Conservation (phyloP, 2,888 invertebrate species). For the Helleia helle region DNA sequence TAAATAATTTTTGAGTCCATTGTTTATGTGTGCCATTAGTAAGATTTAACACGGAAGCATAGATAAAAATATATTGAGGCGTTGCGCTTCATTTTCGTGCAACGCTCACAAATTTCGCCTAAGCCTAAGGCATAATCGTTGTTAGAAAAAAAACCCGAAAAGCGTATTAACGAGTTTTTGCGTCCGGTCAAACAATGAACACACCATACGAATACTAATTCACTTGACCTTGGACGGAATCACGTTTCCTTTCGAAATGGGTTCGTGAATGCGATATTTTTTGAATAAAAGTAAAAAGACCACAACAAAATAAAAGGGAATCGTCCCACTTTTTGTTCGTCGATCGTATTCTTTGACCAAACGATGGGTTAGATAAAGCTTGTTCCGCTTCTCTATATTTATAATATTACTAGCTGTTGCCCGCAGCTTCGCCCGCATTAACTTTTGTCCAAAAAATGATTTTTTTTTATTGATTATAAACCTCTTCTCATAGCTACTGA, state of each 20-base stretch:
- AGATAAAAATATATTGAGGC: too few relatives aligned
- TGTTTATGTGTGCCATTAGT: too few relatives aligned
- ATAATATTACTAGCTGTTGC: too few relatives aligned
- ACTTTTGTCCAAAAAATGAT: too few relatives aligned
- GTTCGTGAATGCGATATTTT: slow-evolving; percentile 71
- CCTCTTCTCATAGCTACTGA: too few relatives aligned
- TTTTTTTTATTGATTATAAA: too few relatives aligned
- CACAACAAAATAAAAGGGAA: slow-evolving; percentile 62
- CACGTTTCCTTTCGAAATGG: slow-evolving; percentile 74
- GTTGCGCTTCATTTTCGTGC: not conserved
- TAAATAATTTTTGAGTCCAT: too few relatives aligned
- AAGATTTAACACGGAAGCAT: too few relatives aligned
- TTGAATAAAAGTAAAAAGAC: slow-evolving; percentile 69
- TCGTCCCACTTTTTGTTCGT: slow-evolving; percentile 57
- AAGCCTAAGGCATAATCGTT: slow-evolving; percentile 45
- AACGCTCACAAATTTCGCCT: slow-evolving; percentile 17
- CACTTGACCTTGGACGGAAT: slow-evolving; percentile 63
- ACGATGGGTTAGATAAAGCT: slow-evolving; percentile 38
- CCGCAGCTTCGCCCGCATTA: too few relatives aligned
- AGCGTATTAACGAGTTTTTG: slow-evolving; percentile 64
- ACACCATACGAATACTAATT: slow-evolving; percentile 68
- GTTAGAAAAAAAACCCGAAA: slow-evolving; percentile 52
- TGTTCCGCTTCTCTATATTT: too few relatives aligned
- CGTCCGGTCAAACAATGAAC: slow-evolving; percentile 62
- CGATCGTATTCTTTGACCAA: slow-evolving; percentile 49